phyloP scores from a whole-genome alignment of 2,797 vertebrate species.

The Pseudotriccus pelzelni region DNA sequence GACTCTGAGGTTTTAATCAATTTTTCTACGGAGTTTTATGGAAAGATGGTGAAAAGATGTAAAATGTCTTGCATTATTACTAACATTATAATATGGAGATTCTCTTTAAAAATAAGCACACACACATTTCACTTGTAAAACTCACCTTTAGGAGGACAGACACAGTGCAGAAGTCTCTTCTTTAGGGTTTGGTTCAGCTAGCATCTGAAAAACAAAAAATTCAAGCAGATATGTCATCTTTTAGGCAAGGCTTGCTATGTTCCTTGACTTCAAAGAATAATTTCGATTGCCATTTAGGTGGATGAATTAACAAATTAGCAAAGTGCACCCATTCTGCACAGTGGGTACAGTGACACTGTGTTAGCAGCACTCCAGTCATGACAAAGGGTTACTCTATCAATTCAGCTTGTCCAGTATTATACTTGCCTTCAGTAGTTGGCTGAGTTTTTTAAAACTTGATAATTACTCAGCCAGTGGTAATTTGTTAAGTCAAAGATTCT shows the following conservation, averaged over 20 bases:
- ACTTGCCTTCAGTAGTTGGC: background rate
- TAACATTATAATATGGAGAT: background rate
- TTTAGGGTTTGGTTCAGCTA: background rate
- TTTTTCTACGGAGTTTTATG: background rate
- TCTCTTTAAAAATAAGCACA: background rate
- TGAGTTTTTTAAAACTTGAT: background rate
- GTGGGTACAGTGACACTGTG: accelerated
- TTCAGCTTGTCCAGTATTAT: background rate
- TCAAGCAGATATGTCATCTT: background rate
- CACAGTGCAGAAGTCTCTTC: background rate
- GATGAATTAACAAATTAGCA: background rate
- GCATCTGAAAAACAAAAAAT: background rate
- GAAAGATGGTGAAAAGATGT: background rate
- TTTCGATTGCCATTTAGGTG: background rate
- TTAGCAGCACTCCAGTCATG: background rate
- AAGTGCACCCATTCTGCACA: background rate
- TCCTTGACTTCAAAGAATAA: background rate
- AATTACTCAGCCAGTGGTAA: background rate
- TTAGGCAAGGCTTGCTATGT: background rate
- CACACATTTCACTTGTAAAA: background rate
- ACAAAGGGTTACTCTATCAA: background rate
- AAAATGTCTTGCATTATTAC: background rate
- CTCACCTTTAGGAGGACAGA: background rate
- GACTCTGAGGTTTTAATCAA: background rate
- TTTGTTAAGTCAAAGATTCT: background rate